phyloP scores from a whole-genome alignment of 1,140 invertebrate genomes.

The Brachionus sp. region DNA sequence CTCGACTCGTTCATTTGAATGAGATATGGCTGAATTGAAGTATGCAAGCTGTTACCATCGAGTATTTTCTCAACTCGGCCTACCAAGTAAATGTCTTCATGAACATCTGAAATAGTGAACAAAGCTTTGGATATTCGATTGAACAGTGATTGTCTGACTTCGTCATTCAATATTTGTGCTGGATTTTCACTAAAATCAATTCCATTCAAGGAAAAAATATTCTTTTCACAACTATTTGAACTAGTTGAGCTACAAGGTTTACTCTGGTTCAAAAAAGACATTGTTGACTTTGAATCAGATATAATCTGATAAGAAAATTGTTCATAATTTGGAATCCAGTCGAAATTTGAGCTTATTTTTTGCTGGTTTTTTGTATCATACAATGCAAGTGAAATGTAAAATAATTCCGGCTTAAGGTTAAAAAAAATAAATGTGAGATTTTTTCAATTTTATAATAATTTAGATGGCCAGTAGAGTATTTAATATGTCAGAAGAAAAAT shows the following conservation, averaged over 20 bases:
- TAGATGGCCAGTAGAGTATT: too few species aligned
- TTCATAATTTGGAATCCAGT: conserved; percentile 41
- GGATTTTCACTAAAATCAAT: conserved; percentile 20
- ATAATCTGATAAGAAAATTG: not conserved
- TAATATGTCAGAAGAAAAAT: too few species aligned
- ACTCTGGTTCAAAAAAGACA: not conserved
- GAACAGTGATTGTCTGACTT: not conserved
- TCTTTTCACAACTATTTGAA: not conserved
- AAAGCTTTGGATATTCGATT: conserved; percentile 35
- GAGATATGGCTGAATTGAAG: conserved; percentile 32
- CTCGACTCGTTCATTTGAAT: conserved; percentile 45
- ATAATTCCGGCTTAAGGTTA: conserved; percentile 30
- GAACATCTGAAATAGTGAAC: not conserved
- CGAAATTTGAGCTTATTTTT: conserved; percentile 42
- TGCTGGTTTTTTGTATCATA: conserved; percentile 35
- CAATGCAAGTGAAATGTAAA: not conserved
- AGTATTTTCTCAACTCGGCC: conserved; percentile 26
- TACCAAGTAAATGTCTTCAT: conserved; percentile 23
- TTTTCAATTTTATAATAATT: too few species aligned
- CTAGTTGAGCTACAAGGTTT: not conserved
- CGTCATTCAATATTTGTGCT: not conserved
- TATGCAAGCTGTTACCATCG: not conserved
- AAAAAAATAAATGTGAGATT: not conserved
- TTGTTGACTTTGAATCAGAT: not conserved
- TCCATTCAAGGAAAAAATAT: conserved; percentile 15